These are phyloP conservation scores for Podocnemis expansa DNA, from an alignment of 2,113 vertebrate genomes.

Conservation along the genomic window DNA sequence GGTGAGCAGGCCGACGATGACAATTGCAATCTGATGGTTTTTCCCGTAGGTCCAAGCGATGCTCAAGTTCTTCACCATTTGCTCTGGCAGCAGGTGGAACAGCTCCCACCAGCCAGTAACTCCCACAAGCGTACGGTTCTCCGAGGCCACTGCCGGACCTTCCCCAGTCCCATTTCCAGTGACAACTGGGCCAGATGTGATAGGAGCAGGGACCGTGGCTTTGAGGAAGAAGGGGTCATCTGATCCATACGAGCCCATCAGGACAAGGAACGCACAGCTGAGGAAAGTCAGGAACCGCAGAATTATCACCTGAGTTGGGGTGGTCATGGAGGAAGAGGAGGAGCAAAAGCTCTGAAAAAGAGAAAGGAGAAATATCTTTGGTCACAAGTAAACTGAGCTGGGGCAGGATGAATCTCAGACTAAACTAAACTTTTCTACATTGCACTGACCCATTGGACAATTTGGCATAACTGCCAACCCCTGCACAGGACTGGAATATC, in stretches of 20 bases:
- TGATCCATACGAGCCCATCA: slow-evolving; percentile 73
- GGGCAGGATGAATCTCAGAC: not conserved
- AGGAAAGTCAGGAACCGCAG: slow-evolving; percentile 89
- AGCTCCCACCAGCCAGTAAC: slow-evolving; percentile 78
- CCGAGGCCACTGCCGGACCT: accelerated
- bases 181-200: not conserved
- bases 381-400: not conserved
- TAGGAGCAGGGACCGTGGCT: slow-evolving; percentile 10
- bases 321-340: slow-evolving; percentile 61
- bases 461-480: not conserved
- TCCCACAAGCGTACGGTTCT: not conserved
- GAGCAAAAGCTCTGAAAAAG: slow-evolving; percentile 81
- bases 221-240: slow-evolving; percentile 41
- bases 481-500: not conserved
- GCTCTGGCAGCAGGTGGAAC: slow-evolving; percentile 80
- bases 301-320: slow-evolving; percentile 85
- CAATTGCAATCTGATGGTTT: slow-evolving; percentile 84
- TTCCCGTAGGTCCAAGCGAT: slow-evolving; percentile 84
- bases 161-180: not conserved
- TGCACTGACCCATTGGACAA: not conserved
- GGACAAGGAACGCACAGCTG: slow-evolving; percentile 84
- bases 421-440: accelerated
- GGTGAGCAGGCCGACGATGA: slow-evolving; percentile 85
- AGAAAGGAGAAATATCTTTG: not conserved
- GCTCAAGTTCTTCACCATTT: slow-evolving; percentile 69